These are phyloP conservation scores for Lagorchestes hirsutus DNA, from an alignment of 2,797 vertebrate genomes.

Conservation along the genomic window DNA sequence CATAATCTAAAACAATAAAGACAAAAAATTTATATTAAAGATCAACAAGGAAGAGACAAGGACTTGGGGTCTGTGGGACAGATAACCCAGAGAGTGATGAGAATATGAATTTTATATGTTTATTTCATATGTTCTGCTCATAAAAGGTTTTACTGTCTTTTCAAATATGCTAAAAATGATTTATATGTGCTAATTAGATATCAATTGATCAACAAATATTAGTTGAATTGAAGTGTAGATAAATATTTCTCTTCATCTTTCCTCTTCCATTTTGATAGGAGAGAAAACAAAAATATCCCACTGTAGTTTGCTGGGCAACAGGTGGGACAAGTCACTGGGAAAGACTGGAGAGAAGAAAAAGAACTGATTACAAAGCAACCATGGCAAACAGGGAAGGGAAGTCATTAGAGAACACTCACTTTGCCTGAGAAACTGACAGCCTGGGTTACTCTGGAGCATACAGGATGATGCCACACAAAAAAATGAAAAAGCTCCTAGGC, in stretches of 20 bases:
- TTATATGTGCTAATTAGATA: neutral
- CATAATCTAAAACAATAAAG: neutral
- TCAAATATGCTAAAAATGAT: neutral
- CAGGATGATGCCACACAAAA: neutral
- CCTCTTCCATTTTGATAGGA: neutral
- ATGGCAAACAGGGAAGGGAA: neutral
- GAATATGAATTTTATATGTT: neutral
- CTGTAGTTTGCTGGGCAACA: neutral
- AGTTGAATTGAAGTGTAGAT: neutral
- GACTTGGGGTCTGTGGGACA: neutral
- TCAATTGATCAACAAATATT: too few relatives aligned
- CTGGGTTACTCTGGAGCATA: neutral
- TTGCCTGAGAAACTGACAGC: neutral
- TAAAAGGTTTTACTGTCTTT: neutral
- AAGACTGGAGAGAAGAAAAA: neutral
- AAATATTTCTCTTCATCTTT: neutral
- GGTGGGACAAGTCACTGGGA: neutral
- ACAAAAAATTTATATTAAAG: neutral
- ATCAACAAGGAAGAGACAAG: neutral
- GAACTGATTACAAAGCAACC: neutral
- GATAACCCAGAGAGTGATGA: neutral
- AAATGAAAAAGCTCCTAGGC: neutral
- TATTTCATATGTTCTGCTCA: neutral
- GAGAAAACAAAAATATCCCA: neutral
- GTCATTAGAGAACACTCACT: neutral